Percentiles rank a stretch among this genome's conserved stretches.
Evolutionary conservation across 30 jellyfish, hydroid and myxozoan genomes (phyloP).

Genomic region (Turritopsis rubra): DNA sequence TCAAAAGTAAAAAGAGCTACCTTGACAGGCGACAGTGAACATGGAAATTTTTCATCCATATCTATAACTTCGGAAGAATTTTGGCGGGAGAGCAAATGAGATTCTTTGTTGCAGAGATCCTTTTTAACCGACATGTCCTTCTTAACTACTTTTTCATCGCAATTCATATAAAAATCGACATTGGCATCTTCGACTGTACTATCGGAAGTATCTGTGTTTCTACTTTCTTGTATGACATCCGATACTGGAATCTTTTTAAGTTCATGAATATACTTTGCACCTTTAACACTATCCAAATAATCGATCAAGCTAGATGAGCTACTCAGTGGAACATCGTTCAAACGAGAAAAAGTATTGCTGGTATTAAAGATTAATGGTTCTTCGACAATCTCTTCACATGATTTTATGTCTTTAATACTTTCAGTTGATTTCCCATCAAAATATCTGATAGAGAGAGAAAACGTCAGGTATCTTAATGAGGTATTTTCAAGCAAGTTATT

Average conservation of each 20-base stretch:
- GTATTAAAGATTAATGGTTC: neutral
- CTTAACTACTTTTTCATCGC: neutral
- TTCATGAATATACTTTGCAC: neutral
- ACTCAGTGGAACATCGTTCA: too few relatives aligned
- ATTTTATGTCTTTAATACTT: neutral
- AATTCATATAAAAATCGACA: neutral
- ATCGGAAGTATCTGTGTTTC: neutral
- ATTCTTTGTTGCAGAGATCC: neutral
- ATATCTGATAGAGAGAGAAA: neutral
- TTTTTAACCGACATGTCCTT: neutral
- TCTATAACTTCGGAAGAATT: neutral
- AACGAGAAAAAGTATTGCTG: too few relatives aligned
- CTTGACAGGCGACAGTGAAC: neutral
- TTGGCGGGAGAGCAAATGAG: neutral
- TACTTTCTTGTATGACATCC: neutral
- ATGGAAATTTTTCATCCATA: neutral
- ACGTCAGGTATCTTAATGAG: neutral
- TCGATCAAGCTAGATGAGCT: neutral
- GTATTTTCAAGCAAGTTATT: too few relatives aligned
- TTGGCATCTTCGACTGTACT: neutral
- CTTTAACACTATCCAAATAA: neutral
- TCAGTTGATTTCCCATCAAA: neutral
- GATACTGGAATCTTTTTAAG: neutral
- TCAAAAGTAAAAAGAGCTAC: neutral
- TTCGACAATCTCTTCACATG: neutral